phyloP scores from a whole-genome alignment of 2,797 vertebrate genomes.

The Sebastes goodei region DNA sequence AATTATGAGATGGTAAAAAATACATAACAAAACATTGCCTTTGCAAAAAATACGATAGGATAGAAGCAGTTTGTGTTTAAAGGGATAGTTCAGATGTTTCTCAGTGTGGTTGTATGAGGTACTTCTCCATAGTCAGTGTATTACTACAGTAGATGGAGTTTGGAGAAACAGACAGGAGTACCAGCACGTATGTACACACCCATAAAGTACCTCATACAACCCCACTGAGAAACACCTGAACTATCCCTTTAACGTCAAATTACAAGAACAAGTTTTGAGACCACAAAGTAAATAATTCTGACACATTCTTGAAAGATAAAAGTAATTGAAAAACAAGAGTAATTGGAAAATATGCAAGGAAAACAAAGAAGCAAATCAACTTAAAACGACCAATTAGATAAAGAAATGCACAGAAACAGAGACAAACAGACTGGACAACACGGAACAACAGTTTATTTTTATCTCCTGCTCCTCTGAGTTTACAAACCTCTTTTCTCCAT shows the following conservation, averaged over 20 bases:
- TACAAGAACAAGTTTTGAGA: neutral
- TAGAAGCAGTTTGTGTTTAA: neutral
- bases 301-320: neutral
- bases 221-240: neutral
- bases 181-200: neutral
- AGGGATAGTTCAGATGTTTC: no score
- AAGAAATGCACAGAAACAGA: neutral
- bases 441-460: rapidly evolving
- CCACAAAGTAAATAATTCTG: neutral
- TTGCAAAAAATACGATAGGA: neutral
- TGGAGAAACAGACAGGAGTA: no score
- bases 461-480: neutral
- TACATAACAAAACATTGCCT: neutral
- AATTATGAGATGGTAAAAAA: neutral
- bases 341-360: neutral
- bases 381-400: neutral
- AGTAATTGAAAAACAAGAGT: neutral
- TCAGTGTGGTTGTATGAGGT: neutral
- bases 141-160: neutral
- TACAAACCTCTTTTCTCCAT: conserved; percentile 93
- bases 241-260: neutral
- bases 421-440: neutral
- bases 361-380: neutral
- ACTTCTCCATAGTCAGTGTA: neutral
- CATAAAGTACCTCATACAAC: neutral